Evolutionary conservation across 2,113 vertebrate species (phyloP).

Genomic region (human): DNA sequence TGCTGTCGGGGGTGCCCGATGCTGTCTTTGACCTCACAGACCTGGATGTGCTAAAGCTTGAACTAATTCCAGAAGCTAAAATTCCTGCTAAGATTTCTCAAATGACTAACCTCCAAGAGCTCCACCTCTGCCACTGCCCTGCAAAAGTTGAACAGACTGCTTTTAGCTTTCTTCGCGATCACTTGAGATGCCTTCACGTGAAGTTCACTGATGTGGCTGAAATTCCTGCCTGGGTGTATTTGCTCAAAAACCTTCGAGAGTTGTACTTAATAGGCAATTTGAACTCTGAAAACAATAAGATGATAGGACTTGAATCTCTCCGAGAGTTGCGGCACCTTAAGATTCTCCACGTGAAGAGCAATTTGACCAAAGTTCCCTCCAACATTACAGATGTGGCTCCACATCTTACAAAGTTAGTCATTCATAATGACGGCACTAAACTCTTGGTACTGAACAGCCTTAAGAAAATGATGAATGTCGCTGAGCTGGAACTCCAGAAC

Average conservation of each 20-base stretch:
- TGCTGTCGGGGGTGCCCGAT: slow-evolving; percentile 96
- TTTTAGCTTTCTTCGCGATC: slow-evolving; percentile 97
- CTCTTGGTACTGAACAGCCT: slow-evolving; percentile 97
- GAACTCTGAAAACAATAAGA: slow-evolving; percentile 99
- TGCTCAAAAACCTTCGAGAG: slow-evolving; percentile 95
- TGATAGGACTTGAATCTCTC: slow-evolving; percentile 98
- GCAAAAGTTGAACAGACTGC: slow-evolving; percentile 98
- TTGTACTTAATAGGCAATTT: slow-evolving; percentile 96
- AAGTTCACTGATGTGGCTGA: slow-evolving; percentile 99
- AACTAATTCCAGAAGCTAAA: slow-evolving; percentile 96
- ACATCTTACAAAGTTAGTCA: slow-evolving; percentile 94
- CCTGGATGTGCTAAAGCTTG: slow-evolving; percentile 95
- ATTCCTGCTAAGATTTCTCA: slow-evolving; percentile 98
- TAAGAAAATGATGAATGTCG: slow-evolving; percentile 99
- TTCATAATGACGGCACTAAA: slow-evolving; percentile 98
- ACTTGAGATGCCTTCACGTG: slow-evolving; percentile 97
- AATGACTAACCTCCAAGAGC: slow-evolving; percentile 96
- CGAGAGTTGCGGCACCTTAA: slow-evolving; percentile 96
- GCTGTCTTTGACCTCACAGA: slow-evolving; percentile 97
- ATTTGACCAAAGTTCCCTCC: slow-evolving; percentile 97
- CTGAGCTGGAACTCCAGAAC: slow-evolving; percentile 95
- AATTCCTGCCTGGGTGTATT: slow-evolving; percentile 97
- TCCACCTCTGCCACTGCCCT: slow-evolving; percentile 98
- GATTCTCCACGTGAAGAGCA: slow-evolving; percentile 96
- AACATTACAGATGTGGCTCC: slow-evolving; percentile 98